Conservation (phyloP, 2,888 invertebrate species). For the Pterostichus madidus region DNA sequence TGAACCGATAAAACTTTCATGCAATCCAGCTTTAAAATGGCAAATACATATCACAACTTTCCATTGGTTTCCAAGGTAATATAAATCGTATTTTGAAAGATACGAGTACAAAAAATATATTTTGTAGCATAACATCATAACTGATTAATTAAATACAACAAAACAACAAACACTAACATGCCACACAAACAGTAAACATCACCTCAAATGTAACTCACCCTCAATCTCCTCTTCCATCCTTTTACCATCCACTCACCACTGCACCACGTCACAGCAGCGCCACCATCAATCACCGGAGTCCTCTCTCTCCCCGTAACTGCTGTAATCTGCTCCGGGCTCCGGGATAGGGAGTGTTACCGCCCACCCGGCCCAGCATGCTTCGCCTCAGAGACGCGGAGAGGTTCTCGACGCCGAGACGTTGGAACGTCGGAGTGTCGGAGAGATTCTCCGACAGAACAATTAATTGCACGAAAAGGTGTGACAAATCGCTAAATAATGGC, state of each 20-base stretch:
- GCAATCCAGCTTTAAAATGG: too few relatives aligned
- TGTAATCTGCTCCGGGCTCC: conserved; percentile 22
- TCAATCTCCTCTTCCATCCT: background rate
- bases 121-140: too few relatives aligned
- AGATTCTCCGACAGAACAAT: conserved; percentile 52
- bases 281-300: conserved; percentile 61
- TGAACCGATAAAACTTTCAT: too few relatives aligned
- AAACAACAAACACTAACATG: too few relatives aligned
- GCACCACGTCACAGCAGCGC: conserved; percentile 9
- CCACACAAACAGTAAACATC: too few relatives aligned
- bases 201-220: background rate
- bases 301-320: background rate
- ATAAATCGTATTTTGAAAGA: too few relatives aligned
- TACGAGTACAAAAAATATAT: too few relatives aligned
- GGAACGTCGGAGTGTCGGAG: background rate
- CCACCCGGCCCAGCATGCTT: background rate
- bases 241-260: conserved; percentile 1
- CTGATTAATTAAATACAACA: too few relatives aligned
- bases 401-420: conserved; percentile 13
- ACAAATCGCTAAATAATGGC: conserved; percentile 61
- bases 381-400: too few relatives aligned
- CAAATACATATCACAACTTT: too few relatives aligned
- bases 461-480: conserved; percentile 62
- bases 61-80: too few relatives aligned
- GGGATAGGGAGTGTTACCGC: background rate